Evolutionary conservation across 2,797 vertebrate genomes (phyloP).

Genomic region (Rhynchonycteris naso): DNA sequence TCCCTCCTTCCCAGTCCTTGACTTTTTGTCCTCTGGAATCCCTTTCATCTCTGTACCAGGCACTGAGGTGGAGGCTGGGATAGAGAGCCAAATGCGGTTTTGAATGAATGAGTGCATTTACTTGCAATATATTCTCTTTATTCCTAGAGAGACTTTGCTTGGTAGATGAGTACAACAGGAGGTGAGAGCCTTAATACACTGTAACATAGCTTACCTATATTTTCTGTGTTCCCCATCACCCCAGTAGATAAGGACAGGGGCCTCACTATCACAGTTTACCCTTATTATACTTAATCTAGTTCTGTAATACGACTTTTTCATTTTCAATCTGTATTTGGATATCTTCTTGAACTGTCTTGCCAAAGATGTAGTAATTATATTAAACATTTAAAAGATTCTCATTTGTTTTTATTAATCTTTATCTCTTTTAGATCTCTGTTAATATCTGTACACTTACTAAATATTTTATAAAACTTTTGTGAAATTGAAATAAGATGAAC

Average conservation of each 20-base stretch:
- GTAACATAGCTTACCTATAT: not conserved
- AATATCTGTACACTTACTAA: slow-evolving; percentile 24
- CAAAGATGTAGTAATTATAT: not conserved
- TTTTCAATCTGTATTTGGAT: not conserved
- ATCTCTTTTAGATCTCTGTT: not conserved
- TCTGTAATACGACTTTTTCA: not conserved
- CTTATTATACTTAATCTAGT: not conserved
- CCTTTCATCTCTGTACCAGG: not conserved
- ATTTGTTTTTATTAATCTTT: slow-evolving; percentile 40
- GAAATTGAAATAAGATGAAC: slow-evolving; percentile 14
- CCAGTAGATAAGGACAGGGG: not conserved
- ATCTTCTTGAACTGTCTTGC: slow-evolving; percentile 31
- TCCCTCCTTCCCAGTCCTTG: not conserved
- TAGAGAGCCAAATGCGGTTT: not conserved
- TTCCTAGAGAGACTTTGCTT: slow-evolving; percentile 16
- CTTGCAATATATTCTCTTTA: not conserved
- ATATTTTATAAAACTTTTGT: not conserved
- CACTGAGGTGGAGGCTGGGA: not conserved
- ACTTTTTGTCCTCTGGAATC: not conserved
- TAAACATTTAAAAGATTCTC: not conserved
- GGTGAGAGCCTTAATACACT: not conserved
- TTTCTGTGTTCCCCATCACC: not conserved
- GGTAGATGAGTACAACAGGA: not conserved
- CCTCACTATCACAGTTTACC: not conserved
- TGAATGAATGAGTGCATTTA: not conserved